These are phyloP conservation scores for Dasyornis broadbenti DNA, from an alignment of 2,113 vertebrate genomes.

Conservation along the genomic window DNA sequence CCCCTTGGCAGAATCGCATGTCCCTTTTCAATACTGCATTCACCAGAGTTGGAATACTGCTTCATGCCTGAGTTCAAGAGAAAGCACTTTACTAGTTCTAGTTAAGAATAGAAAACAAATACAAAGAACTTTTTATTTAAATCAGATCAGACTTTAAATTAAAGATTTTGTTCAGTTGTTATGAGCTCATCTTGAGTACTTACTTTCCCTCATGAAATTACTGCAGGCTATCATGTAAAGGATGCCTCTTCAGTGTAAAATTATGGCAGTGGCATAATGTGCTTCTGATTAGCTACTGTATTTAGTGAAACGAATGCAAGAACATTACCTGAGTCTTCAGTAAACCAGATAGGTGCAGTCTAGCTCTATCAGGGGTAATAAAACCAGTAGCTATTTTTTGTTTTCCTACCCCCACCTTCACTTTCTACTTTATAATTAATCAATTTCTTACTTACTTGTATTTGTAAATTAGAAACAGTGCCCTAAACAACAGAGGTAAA, in stretches of 20 bases:
- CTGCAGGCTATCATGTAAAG: not conserved
- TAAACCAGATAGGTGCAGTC: not conserved
- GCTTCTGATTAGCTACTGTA: not conserved
- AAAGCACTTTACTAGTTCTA: not conserved
- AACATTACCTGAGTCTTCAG: not conserved
- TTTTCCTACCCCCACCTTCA: not conserved
- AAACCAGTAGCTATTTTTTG: not conserved
- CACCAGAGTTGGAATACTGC: accelerated
- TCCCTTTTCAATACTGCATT: accelerated
- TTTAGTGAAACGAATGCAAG: not conserved
- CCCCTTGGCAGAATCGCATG: not conserved
- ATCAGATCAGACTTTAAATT: not conserved
- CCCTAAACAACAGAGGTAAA: not conserved
- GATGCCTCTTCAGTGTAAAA: not conserved
- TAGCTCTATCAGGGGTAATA: not conserved
- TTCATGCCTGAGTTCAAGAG: not conserved
- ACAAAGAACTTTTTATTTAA: not conserved
- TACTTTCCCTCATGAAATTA: not conserved
- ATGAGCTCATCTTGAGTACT: not conserved
- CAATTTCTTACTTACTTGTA: not conserved
- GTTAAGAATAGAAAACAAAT: not conserved
- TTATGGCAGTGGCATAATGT: not conserved
- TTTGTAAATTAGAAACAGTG: not conserved
- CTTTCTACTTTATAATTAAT: not conserved
- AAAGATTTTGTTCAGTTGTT: not conserved